Percentiles rank a stretch among this genome's conserved stretches.
These are phyloP conservation scores for Odocoileus hemionus DNA, from an alignment of 2,113 vertebrate genomes.

Conservation along the genomic window DNA sequence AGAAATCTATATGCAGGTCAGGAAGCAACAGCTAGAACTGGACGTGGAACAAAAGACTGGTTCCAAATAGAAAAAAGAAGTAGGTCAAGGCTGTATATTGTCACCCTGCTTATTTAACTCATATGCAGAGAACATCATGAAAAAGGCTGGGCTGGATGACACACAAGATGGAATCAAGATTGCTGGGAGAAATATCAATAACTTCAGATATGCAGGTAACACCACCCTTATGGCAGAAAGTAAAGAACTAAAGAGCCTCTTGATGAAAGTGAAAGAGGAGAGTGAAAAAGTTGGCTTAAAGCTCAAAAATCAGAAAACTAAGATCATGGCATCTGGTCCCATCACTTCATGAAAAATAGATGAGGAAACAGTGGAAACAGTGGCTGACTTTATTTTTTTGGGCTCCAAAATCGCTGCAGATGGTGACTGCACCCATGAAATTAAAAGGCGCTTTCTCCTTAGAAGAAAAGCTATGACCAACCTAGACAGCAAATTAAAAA, in stretches of 20 bases:
- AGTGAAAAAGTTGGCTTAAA: too few species aligned
- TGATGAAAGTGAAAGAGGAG: background rate
- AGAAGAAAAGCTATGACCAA: background rate
- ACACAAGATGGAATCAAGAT: background rate
- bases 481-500: background rate
- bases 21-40: background rate
- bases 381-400: too few species aligned
- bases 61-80: background rate
- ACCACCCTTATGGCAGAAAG: background rate
- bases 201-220: background rate
- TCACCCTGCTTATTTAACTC: background rate
- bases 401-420: background rate
- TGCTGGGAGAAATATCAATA: background rate
- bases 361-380: too few species aligned
- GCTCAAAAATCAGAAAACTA: too few species aligned
- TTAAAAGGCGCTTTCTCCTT: background rate
- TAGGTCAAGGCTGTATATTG: background rate
- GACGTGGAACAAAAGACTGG: background rate
- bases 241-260: background rate
- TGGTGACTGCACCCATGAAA: background rate
- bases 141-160: background rate
- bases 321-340: too few species aligned
- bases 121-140: background rate
- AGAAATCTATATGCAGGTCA: background rate
- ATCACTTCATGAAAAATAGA: too few species aligned